phyloP scores from a whole-genome alignment of 1,140 invertebrate genomes.

The Zaprionus vittiger region DNA sequence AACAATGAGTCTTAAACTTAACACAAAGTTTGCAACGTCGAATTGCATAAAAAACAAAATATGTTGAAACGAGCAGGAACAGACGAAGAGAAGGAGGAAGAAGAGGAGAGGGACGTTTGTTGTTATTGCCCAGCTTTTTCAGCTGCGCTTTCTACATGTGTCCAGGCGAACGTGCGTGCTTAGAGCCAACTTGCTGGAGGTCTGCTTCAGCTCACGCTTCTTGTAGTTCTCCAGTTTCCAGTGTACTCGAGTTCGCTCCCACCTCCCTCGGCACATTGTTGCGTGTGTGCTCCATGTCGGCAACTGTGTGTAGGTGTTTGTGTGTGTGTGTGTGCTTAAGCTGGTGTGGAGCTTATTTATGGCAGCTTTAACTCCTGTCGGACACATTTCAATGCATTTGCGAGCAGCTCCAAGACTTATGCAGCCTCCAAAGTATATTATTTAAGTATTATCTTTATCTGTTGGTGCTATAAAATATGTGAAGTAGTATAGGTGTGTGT shows the following conservation, averaged over 20 bases:
- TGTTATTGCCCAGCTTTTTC: constrained; percentile 34
- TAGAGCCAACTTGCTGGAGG: constrained; percentile 16
- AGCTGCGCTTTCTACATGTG: constrained; percentile 23
- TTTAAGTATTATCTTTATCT: constrained; percentile 30
- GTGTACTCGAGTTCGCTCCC: constrained; percentile 17
- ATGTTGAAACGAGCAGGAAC: constrained; percentile 46
- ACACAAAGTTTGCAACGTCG: constrained; percentile 68
- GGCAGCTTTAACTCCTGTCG: constrained; percentile 74
- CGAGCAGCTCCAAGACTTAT: constrained; percentile 54
- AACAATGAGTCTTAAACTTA: constrained; percentile 24
- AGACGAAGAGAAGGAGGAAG: constrained; percentile 1
- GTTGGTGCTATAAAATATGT: constrained; percentile 12
- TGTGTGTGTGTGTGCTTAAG: constrained; percentile 29
- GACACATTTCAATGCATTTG: constrained; percentile 81
- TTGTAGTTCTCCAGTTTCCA: constrained; percentile 12
- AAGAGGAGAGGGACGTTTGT: constrained; percentile 9
- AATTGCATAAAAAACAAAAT: constrained; percentile 76
- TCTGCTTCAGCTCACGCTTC: not conserved
- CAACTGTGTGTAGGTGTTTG: not conserved
- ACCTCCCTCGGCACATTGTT: constrained; percentile 4
- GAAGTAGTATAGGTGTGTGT: not conserved
- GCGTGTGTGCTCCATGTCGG: not conserved
- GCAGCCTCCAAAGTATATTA: constrained; percentile 43
- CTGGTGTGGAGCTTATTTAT: constrained; percentile 72
- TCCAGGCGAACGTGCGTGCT: constrained; percentile 42